Conservation (phyloP, 2,888 invertebrate genomes). For the Gibbula magus region DNA sequence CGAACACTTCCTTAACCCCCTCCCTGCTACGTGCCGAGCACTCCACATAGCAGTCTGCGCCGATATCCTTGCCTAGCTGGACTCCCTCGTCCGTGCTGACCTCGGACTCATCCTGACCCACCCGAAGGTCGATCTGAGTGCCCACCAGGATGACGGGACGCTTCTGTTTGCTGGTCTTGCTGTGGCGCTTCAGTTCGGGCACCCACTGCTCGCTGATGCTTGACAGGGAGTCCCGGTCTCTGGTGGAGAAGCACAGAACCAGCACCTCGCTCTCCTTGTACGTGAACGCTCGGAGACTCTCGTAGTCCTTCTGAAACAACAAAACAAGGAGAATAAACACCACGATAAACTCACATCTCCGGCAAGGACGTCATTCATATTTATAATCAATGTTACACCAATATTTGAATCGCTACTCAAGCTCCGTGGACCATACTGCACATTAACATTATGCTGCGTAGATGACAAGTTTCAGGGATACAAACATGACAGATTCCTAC, state of each 20-base stretch:
- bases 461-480: background rate
- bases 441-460: background rate
- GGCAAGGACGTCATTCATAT: background rate
- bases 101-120: conserved; percentile 46
- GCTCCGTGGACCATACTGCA: background rate
- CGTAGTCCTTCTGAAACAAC: conserved; percentile 59
- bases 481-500: background rate
- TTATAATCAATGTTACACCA: background rate
- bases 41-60: conserved; percentile 56
- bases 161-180: conserved; percentile 54
- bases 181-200: conserved; percentile 60
- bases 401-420: background rate
- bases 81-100: conserved; percentile 51
- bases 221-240: conserved; percentile 60
- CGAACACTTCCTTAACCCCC: conserved; percentile 53
- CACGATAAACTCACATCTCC: background rate
- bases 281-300: conserved; percentile 56
- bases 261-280: conserved; percentile 64
- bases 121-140: conserved; percentile 59
- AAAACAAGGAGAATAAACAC: conserved; percentile 21
- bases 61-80: conserved; percentile 49
- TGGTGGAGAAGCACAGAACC: conserved; percentile 61
- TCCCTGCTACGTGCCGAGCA: conserved; percentile 51
- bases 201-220: conserved; percentile 59
- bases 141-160: conserved; percentile 61